phyloP scores from a whole-genome alignment of 2,888 invertebrate genomes.

The Rapana venosa region DNA sequence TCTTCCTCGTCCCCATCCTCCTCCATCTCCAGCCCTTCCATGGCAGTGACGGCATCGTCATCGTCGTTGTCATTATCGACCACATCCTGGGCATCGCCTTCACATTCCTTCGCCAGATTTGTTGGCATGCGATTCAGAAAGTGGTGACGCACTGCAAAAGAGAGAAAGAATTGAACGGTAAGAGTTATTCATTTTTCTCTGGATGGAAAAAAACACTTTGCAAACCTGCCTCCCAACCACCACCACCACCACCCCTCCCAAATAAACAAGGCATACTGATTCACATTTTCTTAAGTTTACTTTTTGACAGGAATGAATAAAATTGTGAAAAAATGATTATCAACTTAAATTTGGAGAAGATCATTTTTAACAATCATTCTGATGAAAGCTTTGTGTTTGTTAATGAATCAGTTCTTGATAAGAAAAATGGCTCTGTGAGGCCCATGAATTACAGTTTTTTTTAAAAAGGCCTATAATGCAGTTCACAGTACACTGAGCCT shows the following conservation, averaged over 20 bases:
- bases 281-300: too few relatives aligned
- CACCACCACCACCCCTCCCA: not conserved
- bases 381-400: too few relatives aligned
- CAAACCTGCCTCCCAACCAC: not conserved
- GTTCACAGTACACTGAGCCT: too few relatives aligned
- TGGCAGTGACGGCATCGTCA: conserved; percentile 43
- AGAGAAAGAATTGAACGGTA: not conserved
- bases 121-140: conserved; percentile 57
- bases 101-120: conserved; percentile 55
- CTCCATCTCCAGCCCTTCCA: conserved; percentile 54
- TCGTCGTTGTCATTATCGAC: conserved; percentile 32
- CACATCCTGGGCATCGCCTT: conserved; percentile 53
- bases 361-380: too few relatives aligned
- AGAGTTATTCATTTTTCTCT: not conserved
- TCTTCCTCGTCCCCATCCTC: conserved; percentile 53
- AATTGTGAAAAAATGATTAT: too few relatives aligned
- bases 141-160: conserved; percentile 57
- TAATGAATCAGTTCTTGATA: too few relatives aligned
- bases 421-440: too few relatives aligned
- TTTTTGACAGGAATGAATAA: too few relatives aligned
- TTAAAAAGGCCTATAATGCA: too few relatives aligned
- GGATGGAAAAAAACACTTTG: not conserved
- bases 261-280: too few relatives aligned
- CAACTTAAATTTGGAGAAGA: too few relatives aligned
- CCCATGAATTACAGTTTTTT: too few relatives aligned